Conservation (phyloP, 92 coral and sea anemone genomes). For the Actinernus sp. region DNA sequence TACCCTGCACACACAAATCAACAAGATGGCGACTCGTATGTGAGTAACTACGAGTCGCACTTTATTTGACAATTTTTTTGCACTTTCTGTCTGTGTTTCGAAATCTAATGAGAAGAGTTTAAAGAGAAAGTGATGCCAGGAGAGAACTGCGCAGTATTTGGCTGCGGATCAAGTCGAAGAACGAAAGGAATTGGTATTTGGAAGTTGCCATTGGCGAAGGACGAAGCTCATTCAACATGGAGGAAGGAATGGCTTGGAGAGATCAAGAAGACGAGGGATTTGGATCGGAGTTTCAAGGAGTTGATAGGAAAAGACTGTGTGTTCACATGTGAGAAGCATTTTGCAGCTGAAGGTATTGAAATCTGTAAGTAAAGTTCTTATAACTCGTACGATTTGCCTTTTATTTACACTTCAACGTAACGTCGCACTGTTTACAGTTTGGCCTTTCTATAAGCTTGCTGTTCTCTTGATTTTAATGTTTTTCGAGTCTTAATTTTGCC, state of each 20-base stretch:
- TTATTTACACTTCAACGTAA: background rate
- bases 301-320: conserved; percentile 12
- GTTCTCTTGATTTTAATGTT: conserved; percentile 13
- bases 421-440: conserved; percentile 12
- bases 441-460: background rate
- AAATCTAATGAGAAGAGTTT: too few relatives aligned
- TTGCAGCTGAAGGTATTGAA: conserved; percentile 37
- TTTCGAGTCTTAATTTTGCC: conserved; percentile 8
- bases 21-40: too few relatives aligned
- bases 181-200: conserved; percentile 47
- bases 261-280: conserved; percentile 25
- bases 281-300: conserved; percentile 25
- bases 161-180: conserved; percentile 48
- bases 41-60: too few relatives aligned
- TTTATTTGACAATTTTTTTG: too few relatives aligned
- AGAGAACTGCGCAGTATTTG: conserved; percentile 43
- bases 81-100: too few relatives aligned
- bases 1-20: conserved; percentile 4
- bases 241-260: conserved; percentile 43
- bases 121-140: conserved; percentile 45
- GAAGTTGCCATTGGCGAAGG: conserved; percentile 45
- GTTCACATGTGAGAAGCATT: conserved; percentile 37
- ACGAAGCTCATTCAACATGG: conserved; percentile 42
- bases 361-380: conserved; percentile 27
- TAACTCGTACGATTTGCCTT: conserved; percentile 10